Evolutionary conservation across 1,140 invertebrate genomes (phyloP), one percentile per base, ranked within the genome.

Genomic region (Micrasema minimum): DNA sequence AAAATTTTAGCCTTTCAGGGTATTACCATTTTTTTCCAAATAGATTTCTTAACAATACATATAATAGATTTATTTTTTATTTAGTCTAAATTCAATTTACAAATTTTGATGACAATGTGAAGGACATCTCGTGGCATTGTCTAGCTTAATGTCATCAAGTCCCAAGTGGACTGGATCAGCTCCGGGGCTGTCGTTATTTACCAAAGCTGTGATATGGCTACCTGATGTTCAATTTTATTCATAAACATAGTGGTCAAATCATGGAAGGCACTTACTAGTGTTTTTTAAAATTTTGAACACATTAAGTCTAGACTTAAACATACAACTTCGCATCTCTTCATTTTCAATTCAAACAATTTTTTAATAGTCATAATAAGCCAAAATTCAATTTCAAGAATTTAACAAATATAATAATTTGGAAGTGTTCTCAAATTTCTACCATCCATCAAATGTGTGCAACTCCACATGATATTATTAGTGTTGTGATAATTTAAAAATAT

Each of bases 261-360:
- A 69, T 75, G 71, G 71, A 75, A 75, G 74, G 74, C 74, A 75
- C 74, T 75, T 75, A 50, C 74, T 69, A 75, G 71, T 75, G 71
- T 67, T 71, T 68, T 62, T 62, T 62, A 43, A 62, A 62, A 62
- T 62, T 75, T 75, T 75, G 61, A 72, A 75, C 64, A 72, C 61
- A 72, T 75, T 75, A 70, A 72, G 74, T 68, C 74, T 75, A 75
- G 74, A 75, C 74, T 72, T 75, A 75, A 70, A 72, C 61, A 75
- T 75, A 75, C 64, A 68, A 69, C 68, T 66, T 70, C 65, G 61
- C 66, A 53, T 72, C 55, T 67, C 68, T 72, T 69, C 62, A 66
- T 71, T 66, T 70, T 67, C 62, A 62, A 74, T 66, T 70, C 55
- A 65, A 68, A 64, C 41, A 71, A 67, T 51, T 70, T 48, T 66